These are phyloP conservation scores for Drosophila kambysellisi DNA, from an alignment of 2,888 invertebrate species.

Conservation along the genomic window DNA sequence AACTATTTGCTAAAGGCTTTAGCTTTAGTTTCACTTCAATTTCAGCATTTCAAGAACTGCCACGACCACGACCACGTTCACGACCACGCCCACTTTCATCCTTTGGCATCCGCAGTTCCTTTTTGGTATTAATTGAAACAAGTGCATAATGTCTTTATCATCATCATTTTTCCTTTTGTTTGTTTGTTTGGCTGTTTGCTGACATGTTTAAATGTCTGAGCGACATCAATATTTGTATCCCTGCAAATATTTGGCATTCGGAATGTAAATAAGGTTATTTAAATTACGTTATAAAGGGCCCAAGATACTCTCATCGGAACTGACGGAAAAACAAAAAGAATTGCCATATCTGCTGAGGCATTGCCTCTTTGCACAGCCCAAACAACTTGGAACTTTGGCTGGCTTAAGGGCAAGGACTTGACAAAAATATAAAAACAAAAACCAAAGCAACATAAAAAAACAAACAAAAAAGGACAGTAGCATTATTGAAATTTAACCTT, in stretches of 20 bases:
- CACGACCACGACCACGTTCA: background rate
- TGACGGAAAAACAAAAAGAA: conserved; percentile 30
- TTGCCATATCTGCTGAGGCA: conserved; percentile 52
- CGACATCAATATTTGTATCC: conserved; percentile 76
- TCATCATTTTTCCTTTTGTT: conserved; percentile 12
- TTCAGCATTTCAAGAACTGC: conserved; percentile 35
- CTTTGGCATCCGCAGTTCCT: background rate
- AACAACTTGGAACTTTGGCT: conserved; percentile 53
- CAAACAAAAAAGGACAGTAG: conserved; percentile 12
- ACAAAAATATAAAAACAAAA: background rate
- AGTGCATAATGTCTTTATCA: conserved; percentile 75
- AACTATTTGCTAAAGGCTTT: conserved; percentile 79
- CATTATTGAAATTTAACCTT: conserved; percentile 45
- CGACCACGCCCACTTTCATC: background rate
- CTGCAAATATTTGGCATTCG: conserved; percentile 72
- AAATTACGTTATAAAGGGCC: conserved; percentile 63
- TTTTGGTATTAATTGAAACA: conserved; percentile 65
- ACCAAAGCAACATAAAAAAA: background rate
- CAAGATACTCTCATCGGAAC: conserved; percentile 15
- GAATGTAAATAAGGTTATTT: conserved; percentile 74
- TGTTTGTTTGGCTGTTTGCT: conserved; percentile 54
- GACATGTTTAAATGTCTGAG: conserved; percentile 67
- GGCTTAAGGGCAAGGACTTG: conserved; percentile 32
- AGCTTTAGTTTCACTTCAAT: conserved; percentile 78
- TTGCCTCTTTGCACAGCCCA: conserved; percentile 53